Base-by-base conservation (phyloP, 2,113 vertebrate genomes). In the Ascaphus truei region DNA sequence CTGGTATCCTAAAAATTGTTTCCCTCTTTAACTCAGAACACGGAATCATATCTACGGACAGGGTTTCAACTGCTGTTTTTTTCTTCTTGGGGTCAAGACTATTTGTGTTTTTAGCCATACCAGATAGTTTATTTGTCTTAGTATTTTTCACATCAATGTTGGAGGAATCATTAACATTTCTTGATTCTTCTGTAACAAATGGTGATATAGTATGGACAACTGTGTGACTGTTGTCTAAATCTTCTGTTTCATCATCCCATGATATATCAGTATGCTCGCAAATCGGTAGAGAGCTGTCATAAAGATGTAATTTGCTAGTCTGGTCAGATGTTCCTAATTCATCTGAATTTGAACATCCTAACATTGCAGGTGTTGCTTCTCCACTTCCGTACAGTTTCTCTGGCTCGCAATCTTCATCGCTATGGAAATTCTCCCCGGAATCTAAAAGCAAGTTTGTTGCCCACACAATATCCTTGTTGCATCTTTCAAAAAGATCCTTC, bases 401-500 rank as follows among this genome's bases (percentile, higher is more conserved):
- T 3, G 52, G 67, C 13, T 30, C 56, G 55, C 43, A 11, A 7
- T 74, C n/a, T 50, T 85, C 88, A 16, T 90, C 82, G 8, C 89
- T 90, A 71, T 84, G 87, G 62, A 86, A 79, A 76, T 88, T 91
- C 75, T 94, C 93, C 69, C 92, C 93, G 15, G 95, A 98, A 80
- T 99, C 97, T 75, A 99, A 82, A 37, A 99, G 81, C 48, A 99
- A 77, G 71, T 97, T 97, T 33, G 92, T 98, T 51, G 92, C 87
- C 97, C 97, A 99, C 56, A 94, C 91, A 62, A 99, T 85, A 81
- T 99, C 94, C 76, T 92, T 93, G 73, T 95, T 90, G 81, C 96
- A 99, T 76, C 95, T 95, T 74, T 98, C 94, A 83, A 94, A 98
- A 36, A 99, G 84, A 83, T 98, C 96, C 71, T 95, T 93, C 43